Conservation (phyloP, 2,113 vertebrate species). For the Myotis yumanensis region DNA sequence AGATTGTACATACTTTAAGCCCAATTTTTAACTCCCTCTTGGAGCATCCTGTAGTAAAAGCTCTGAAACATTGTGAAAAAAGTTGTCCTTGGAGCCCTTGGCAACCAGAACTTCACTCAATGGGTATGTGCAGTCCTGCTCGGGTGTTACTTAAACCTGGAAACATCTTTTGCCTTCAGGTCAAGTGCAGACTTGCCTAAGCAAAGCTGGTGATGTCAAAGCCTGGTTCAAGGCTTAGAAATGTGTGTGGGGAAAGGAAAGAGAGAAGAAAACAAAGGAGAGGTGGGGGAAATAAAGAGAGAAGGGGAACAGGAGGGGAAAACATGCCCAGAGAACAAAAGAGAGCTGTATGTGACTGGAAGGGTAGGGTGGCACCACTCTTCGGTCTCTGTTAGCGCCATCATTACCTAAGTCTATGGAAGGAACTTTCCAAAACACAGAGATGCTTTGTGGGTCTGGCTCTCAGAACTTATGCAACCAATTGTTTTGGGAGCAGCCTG, state of each 20-base stretch:
- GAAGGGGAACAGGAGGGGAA: neutral
- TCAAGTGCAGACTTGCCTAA: neutral
- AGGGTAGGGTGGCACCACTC: rapidly evolving
- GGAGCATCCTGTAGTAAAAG: neutral
- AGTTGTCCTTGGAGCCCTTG: neutral
- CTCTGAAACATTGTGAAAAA: neutral
- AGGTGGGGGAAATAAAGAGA: neutral
- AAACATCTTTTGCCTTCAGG: neutral
- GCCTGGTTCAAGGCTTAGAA: neutral
- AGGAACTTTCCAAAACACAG: constrained; percentile 55
- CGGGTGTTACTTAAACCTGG: neutral
- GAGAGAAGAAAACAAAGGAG: neutral
- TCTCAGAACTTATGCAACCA: constrained; percentile 29
- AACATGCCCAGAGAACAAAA: neutral
- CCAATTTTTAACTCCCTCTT: neutral
- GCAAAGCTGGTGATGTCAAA: neutral
- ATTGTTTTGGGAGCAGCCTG: constrained; percentile 50
- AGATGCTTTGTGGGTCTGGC: constrained; percentile 10
- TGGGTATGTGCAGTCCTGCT: neutral
- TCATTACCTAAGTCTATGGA: constrained; percentile 32
- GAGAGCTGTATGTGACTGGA: neutral
- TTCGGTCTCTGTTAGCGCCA: neutral
- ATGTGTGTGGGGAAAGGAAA: neutral
- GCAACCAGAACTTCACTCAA: neutral
- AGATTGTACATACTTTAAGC: neutral